Evolutionary conservation across 2,888 invertebrate species (phyloP), one percentile per base, ranked within the genome.

Genomic region (Eupithecia subfuscata): DNA sequence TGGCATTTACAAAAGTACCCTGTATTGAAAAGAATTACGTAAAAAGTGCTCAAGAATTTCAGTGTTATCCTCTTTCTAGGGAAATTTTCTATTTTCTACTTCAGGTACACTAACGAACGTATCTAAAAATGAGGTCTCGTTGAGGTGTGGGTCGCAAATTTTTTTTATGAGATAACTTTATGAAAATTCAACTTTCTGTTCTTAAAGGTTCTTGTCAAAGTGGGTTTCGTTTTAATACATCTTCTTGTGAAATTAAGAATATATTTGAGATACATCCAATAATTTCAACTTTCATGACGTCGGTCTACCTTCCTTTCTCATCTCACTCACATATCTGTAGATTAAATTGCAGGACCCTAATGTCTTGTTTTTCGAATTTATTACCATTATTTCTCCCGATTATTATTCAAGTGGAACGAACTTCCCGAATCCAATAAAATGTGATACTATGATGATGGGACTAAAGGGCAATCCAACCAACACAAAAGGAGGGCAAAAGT

Each of bases 391-490:
- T 67, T 30, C 85, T 84, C 82, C 82, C 78, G 79, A 77, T 81
- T 88, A 88, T 85, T 85, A 88, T 86, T 85, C 86, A 86, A 80
- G 85, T 83, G 90, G 89, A 89, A 91, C 85, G 85, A 88, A 88
- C 88, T 87, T 86, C 86, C 87, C 83, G 81, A 82, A 86, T 86
- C 87, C 89, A 87, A 89, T 86, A 86, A 89, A 90, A 90, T 89
- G 86, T 87, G 80, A 83, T 79, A 81, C 83, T 79, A 81, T 83
- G 84, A 85, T 84, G 84, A 86, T 30, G 83, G 79, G 69, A 78
- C 83, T 82, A 84, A 84, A 84, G 81, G 85, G 86, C 84, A 86
- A 88, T 88, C 86, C 84, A 30, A 30, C 86, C 84, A 30, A 30
- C 30, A 90, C 90, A 91, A 92, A 91, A 90, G 88, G 87, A 85